phyloP scores from a whole-genome alignment of 2,888 invertebrate genomes.

The Orthosia cruda region DNA sequence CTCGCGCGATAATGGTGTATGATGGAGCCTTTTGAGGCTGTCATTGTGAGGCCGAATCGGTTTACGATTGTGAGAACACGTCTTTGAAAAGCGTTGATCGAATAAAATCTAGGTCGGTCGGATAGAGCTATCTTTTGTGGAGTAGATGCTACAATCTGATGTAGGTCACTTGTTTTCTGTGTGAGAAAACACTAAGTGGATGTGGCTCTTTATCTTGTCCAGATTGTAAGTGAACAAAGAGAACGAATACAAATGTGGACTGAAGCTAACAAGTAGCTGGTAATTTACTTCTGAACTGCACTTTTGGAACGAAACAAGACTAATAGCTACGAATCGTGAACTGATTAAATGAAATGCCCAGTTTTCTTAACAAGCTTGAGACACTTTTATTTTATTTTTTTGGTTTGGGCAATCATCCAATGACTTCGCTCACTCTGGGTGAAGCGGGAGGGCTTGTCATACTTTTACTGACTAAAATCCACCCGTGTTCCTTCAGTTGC shows the following conservation, averaged over 20 bases:
- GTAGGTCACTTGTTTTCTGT: constrained; percentile 55
- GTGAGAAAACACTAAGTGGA: constrained; percentile 51
- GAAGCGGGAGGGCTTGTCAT: too few species aligned
- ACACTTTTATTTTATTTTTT: not conserved
- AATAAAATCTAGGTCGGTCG: constrained; percentile 61
- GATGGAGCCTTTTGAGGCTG: constrained; percentile 64
- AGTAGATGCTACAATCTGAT: constrained; percentile 53
- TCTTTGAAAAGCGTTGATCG: constrained; percentile 51
- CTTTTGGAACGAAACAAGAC: not conserved
- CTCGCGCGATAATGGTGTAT: constrained; percentile 69
- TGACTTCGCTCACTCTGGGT: too few species aligned
- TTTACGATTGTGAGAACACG: constrained; percentile 60
- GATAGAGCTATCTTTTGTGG: constrained; percentile 46
- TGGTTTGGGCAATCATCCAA: too few species aligned
- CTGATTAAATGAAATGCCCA: not conserved
- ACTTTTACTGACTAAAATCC: too few species aligned
- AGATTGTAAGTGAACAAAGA: constrained; percentile 55
- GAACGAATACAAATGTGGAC: constrained; percentile 34
- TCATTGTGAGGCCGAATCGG: constrained; percentile 66
- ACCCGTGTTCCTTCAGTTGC: too few species aligned
- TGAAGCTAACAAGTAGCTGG: constrained; percentile 16
- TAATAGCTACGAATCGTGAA: not conserved
- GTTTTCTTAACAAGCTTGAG: not conserved
- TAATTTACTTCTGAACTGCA: constrained; percentile 4
- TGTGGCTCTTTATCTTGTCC: constrained; percentile 52